phyloP scores from a whole-genome alignment of 2,797 vertebrate genomes.

The Sparidentex hasta region DNA sequence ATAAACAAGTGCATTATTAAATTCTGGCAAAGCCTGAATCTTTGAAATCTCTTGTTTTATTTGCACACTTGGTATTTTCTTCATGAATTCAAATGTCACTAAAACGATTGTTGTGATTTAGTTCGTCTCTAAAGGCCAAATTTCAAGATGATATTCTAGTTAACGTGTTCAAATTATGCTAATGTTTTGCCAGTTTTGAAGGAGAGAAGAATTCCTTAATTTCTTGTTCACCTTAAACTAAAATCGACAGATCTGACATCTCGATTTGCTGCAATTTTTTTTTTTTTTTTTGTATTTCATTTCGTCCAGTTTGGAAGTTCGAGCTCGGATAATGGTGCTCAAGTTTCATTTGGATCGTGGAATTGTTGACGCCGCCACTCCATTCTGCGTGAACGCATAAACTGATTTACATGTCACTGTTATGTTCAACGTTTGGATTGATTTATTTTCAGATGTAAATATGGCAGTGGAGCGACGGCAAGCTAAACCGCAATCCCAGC shows the following conservation, averaged over 20 bases:
- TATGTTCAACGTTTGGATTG: conserved; percentile 99
- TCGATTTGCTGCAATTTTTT: conserved; percentile 42
- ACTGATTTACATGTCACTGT: conserved; percentile 78
- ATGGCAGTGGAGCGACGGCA: conserved; percentile 99
- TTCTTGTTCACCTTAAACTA: conserved; percentile 10
- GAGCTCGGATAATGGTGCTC: conserved; percentile 63
- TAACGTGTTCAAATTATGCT: neutral
- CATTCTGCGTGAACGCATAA: conserved; percentile 71
- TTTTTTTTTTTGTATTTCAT: conserved; percentile 36
- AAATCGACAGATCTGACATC: conserved; percentile 38
- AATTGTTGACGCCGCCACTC: conserved; percentile 59
- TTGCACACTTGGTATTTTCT: conserved; percentile 24
- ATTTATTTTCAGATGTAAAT: conserved; percentile 99
- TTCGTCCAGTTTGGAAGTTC: conserved; percentile 66
- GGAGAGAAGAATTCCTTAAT: conserved; percentile 5
- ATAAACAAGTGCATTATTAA: conserved; percentile 50
- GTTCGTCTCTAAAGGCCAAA: conserved; percentile 14
- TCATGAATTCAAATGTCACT: conserved; percentile 15
- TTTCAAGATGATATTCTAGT: conserved; percentile 19
- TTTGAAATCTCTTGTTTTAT: conserved; percentile 35
- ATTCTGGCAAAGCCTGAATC: conserved; percentile 44
- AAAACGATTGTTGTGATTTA: neutral
- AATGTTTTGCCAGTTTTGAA: conserved; percentile 12
- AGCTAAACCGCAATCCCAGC: conserved; percentile 96
- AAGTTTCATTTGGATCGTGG: conserved; percentile 75